Conservation (phyloP, 2,888 invertebrate species). For the Druceiella hillmani region DNA sequence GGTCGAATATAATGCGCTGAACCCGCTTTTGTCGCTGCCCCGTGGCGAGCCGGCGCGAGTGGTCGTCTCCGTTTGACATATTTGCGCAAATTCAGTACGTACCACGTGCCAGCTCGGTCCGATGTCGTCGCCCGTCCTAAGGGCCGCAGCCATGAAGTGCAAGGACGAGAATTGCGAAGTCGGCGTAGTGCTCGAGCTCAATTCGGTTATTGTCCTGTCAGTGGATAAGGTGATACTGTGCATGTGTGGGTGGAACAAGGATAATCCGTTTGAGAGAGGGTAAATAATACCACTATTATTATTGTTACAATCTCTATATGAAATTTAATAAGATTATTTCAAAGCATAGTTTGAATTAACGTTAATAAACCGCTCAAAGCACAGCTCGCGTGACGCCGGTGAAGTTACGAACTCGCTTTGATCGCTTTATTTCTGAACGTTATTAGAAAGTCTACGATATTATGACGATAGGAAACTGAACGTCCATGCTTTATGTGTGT, state of each 20-base stretch:
- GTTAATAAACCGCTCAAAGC: too few relatives aligned
- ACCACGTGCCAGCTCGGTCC: conserved; percentile 32
- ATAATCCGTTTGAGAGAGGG: conserved; percentile 50
- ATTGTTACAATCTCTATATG: neutral
- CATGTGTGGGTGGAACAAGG: conserved; percentile 46
- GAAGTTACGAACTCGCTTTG: too few relatives aligned
- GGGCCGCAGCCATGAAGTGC: conserved; percentile 53
- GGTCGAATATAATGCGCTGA: too few relatives aligned
- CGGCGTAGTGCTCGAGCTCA: conserved; percentile 49
- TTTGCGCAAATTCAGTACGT: conserved; percentile 34
- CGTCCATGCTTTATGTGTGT: too few relatives aligned
- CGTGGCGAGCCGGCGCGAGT: conserved; percentile 28
- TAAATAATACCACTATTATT: conserved; percentile 32
- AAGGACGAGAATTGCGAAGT: conserved; percentile 54
- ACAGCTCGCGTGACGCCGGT: too few relatives aligned
- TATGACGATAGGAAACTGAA: too few relatives aligned
- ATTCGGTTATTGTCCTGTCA: conserved; percentile 48
- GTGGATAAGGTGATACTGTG: conserved; percentile 51
- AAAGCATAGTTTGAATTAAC: neutral
- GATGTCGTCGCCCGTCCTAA: conserved; percentile 52
- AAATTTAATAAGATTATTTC: neutral
- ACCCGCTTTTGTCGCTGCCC: too few relatives aligned
- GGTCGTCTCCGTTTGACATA: too few relatives aligned
- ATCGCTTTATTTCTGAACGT: too few relatives aligned
- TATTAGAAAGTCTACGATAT: too few relatives aligned